Conservation (phyloP, 1,140 invertebrate species). For the Lethrus apterus region DNA sequence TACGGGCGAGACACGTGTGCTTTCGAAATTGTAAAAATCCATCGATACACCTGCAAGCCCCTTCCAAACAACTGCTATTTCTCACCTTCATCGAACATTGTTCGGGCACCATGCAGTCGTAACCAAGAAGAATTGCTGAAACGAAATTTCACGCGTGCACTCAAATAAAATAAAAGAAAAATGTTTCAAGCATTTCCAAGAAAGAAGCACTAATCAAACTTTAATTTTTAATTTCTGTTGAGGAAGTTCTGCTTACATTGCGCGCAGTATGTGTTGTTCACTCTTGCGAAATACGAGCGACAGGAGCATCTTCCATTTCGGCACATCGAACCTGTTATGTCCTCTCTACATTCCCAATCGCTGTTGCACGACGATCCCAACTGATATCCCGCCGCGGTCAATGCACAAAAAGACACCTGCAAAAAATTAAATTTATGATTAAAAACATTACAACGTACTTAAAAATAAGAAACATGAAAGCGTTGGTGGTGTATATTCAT, state of each 20-base stretch:
- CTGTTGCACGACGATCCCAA: slow-evolving; percentile 38
- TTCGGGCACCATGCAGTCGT: slow-evolving; percentile 61
- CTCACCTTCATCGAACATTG: slow-evolving; percentile 73
- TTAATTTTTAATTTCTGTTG: background rate
- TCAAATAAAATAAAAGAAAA: too few species aligned
- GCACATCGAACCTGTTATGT: slow-evolving; percentile 50
- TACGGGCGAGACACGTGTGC: slow-evolving; percentile 81
- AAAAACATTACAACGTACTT: too few species aligned
- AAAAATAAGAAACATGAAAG: too few species aligned
- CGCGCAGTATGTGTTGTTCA: slow-evolving; percentile 56
- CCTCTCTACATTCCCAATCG: slow-evolving; percentile 51
- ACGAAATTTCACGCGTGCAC: too few species aligned
- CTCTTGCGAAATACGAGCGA: slow-evolving; percentile 56
- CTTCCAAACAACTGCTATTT: slow-evolving; percentile 65
- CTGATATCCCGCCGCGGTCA: slow-evolving; percentile 13
- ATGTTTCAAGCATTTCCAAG: slow-evolving; percentile 13
- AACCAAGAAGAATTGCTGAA: slow-evolving; percentile 68
- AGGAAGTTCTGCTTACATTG: slow-evolving; percentile 58
- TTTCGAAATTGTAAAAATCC: slow-evolving; percentile 76
- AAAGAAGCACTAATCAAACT: slow-evolving; percentile 2
- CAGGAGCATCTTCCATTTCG: slow-evolving; percentile 55
- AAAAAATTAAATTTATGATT: slow-evolving; percentile 5
- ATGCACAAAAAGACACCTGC: slow-evolving; percentile 12
- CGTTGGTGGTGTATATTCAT: too few species aligned
- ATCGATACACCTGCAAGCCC: slow-evolving; percentile 69